Evolutionary conservation across 2,797 vertebrate species (phyloP).

Genomic region (Mormyrops boulengeri): DNA sequence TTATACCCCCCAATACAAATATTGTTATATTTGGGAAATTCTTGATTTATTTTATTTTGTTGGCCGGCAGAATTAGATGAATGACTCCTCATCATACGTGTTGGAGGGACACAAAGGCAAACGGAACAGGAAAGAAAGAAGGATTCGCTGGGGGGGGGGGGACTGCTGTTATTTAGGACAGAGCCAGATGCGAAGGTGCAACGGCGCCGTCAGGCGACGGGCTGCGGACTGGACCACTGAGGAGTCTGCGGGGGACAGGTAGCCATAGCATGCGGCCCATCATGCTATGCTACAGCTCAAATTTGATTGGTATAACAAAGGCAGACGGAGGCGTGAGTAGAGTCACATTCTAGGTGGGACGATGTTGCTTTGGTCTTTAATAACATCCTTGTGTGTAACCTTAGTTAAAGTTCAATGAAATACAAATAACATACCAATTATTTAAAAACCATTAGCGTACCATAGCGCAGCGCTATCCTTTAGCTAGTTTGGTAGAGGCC

Average conservation of each 20-base stretch:
- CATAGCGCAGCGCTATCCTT: background rate
- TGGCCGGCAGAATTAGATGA: constrained; percentile 93
- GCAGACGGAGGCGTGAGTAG: background rate
- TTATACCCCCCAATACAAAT: constrained; percentile 96
- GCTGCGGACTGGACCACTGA: background rate
- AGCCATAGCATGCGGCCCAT: background rate
- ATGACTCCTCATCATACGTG: constrained; percentile 83
- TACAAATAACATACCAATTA: background rate
- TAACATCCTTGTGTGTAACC: background rate
- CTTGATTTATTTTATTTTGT: constrained; percentile 99
- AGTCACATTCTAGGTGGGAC: background rate
- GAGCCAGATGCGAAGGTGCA: constrained; percentile 64
- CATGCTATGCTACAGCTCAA: background rate
- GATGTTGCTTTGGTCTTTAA: background rate
- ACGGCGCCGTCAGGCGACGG: background rate
- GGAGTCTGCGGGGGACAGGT: background rate
- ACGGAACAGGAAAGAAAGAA: constrained; percentile 45
- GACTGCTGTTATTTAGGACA: constrained; percentile 74
- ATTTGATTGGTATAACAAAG: background rate
- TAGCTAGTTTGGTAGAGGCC: background rate
- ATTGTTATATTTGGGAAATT: constrained; percentile 99
- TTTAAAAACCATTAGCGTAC: background rate
- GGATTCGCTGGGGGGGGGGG: background rate
- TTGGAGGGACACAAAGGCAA: constrained; percentile 62
- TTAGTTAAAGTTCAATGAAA: background rate